A percentile compares a stretch with the other conserved stretches of the same genome.
Conservation (phyloP, 2,797 vertebrate species). For the Crypturellus tataupa region DNA sequence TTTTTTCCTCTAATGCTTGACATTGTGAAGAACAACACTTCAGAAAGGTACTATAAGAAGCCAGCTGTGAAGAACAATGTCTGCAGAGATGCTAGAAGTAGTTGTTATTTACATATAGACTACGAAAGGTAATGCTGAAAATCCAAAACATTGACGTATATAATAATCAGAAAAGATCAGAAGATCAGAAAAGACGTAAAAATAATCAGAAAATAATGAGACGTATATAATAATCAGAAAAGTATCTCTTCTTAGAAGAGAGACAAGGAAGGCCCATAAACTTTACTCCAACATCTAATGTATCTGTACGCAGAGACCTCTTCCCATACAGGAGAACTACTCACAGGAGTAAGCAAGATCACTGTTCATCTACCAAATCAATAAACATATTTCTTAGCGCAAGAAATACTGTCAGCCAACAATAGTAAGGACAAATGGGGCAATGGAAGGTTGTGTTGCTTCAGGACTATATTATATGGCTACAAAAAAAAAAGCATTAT, state of each 20-base stretch:
- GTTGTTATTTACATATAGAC: neutral
- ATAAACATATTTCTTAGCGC: neutral
- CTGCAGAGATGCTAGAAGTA: neutral
- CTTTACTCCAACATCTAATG: neutral
- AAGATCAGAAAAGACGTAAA: neutral
- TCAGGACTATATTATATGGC: neutral
- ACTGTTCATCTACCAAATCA: neutral
- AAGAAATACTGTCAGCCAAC: neutral
- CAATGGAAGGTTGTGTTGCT: neutral
- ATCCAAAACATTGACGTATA: neutral
- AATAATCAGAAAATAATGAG: no score
- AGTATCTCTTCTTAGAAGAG: neutral
- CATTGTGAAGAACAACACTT: neutral
- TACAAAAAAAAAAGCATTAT: neutral
- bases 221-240: neutral
- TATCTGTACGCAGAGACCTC: neutral
- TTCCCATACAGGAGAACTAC: neutral
- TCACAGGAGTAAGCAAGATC: neutral
- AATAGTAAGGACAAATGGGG: neutral
- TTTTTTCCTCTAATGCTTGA: neutral
- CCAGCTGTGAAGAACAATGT: neutral
- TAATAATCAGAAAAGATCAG: neutral
- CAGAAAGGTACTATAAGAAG: neutral
- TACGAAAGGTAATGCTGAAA: accelerated
- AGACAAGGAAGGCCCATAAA: neutral